These are phyloP conservation scores for Penaeus japonicus DNA, from an alignment of 1,140 invertebrate genomes.

Conservation along the genomic window DNA sequence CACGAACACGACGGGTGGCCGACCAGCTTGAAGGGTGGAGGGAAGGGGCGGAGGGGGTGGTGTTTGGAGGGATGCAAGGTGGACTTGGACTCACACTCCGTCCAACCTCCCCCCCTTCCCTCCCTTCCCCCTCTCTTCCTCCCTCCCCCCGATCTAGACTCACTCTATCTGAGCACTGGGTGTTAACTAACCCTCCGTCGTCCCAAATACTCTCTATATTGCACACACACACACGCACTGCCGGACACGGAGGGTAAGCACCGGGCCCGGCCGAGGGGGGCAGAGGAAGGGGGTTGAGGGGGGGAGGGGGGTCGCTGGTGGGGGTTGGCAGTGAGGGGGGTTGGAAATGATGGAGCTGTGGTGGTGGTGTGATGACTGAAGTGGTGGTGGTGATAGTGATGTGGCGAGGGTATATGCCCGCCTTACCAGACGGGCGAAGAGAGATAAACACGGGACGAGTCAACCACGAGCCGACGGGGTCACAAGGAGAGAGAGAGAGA, in stretches of 20 bases:
- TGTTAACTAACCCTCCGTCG: conserved; percentile 52
- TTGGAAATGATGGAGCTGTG: conserved; percentile 8
- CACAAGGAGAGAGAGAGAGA: no score
- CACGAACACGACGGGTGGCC: conserved; percentile 9
- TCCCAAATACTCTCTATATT: conserved; percentile 35
- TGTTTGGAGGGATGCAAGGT: conserved; percentile 9
- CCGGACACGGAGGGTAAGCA: conserved; percentile 16
- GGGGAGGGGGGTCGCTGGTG: conserved; percentile 11
- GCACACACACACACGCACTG: conserved; percentile 49
- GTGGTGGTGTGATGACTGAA: conserved; percentile 4
- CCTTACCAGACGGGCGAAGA: no score
- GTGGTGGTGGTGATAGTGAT: conserved; percentile 22
- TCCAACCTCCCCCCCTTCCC: conserved; percentile 12
- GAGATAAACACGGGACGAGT: no score
- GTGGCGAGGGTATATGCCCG: neutral
- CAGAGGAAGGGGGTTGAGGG: no score
- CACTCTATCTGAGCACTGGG: conserved; percentile 53
- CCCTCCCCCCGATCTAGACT: conserved; percentile 26
- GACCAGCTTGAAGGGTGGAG: conserved; percentile 37
- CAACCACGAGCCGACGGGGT: no score
- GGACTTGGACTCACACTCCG: neutral
- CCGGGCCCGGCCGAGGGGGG: neutral
- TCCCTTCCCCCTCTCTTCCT: conserved; percentile 28
- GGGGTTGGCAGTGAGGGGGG: conserved; percentile 27
- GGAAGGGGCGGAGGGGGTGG: conserved; percentile 17